These are phyloP conservation scores for Holacanthus passer DNA, from an alignment of 2,113 vertebrate genomes.

Conservation along the genomic window DNA sequence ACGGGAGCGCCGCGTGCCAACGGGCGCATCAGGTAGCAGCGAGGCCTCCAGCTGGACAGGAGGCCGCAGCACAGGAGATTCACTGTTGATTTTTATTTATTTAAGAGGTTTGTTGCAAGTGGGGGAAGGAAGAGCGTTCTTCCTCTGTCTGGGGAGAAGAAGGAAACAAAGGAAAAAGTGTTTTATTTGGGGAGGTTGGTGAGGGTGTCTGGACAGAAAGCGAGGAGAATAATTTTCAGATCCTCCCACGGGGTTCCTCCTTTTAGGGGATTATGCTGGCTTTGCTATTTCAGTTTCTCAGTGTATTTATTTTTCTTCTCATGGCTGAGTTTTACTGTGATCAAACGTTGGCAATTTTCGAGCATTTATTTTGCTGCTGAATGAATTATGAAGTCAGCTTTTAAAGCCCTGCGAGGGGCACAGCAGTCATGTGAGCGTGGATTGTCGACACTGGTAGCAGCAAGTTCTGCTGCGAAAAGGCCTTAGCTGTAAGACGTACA, in stretches of 20 bases:
- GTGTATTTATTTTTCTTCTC: slow-evolving; percentile 80
- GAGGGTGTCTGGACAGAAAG: slow-evolving; percentile 40
- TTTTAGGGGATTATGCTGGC: slow-evolving; percentile 69
- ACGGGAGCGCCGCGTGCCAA: slow-evolving; percentile 88
- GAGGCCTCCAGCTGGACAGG: slow-evolving; percentile 77
- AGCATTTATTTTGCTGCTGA: slow-evolving; percentile 75
- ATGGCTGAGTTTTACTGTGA: slow-evolving; percentile 80
- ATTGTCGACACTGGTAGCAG: slow-evolving; percentile 67
- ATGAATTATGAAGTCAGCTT: slow-evolving; percentile 67
- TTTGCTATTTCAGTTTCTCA: slow-evolving; percentile 74
- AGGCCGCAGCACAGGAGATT: slow-evolving; percentile 58
- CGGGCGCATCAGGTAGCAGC: slow-evolving; percentile 96
- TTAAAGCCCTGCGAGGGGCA: slow-evolving; percentile 43
- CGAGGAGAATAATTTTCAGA: slow-evolving; percentile 43
- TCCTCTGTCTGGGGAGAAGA: slow-evolving; percentile 32
- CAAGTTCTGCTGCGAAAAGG: slow-evolving; percentile 61
- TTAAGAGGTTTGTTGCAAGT: slow-evolving; percentile 44
- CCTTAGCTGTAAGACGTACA: slow-evolving; percentile 65
- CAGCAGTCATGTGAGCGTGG: slow-evolving; percentile 37
- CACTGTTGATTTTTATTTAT: slow-evolving; percentile 72
- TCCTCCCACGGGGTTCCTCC: slow-evolving; percentile 49
- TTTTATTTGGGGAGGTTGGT: slow-evolving; percentile 23
- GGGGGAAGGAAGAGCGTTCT: slow-evolving; percentile 19
- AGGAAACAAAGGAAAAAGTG: slow-evolving; percentile 34
- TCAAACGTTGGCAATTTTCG: slow-evolving; percentile 70